phyloP scores from a whole-genome alignment of 2,113 vertebrate species.

The Gadus chalcogrammus region DNA sequence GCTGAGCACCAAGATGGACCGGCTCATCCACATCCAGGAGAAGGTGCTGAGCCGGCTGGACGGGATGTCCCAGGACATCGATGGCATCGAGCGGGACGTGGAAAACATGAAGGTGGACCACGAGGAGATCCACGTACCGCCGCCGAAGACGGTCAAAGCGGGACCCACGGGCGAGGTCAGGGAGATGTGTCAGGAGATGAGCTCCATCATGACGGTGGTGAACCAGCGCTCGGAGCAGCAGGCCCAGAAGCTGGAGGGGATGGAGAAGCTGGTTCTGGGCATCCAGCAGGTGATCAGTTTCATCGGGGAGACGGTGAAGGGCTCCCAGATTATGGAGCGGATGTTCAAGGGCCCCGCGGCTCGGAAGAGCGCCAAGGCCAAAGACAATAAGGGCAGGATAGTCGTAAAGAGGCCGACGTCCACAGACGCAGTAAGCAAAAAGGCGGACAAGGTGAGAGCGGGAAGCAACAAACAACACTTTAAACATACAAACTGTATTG shows the following conservation, averaged over 20 bases:
- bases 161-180: slow-evolving; percentile 69
- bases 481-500: background rate
- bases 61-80: slow-evolving; percentile 80
- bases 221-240: slow-evolving; percentile 81
- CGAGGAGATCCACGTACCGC: slow-evolving; percentile 63
- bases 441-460: slow-evolving; percentile 77
- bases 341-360: slow-evolving; percentile 66
- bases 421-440: slow-evolving; percentile 56
- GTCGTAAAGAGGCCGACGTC: slow-evolving; percentile 63
- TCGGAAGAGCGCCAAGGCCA: slow-evolving; percentile 57
- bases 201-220: slow-evolving; percentile 77
- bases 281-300: slow-evolving; percentile 83
- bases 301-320: slow-evolving; percentile 81
- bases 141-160: slow-evolving; percentile 45
- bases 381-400: slow-evolving; percentile 65
- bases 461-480: background rate
- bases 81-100: slow-evolving; percentile 74
- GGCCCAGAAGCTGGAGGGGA: slow-evolving; percentile 80
- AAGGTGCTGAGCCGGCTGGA: slow-evolving; percentile 81
- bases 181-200: slow-evolving; percentile 79
- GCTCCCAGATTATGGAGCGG: slow-evolving; percentile 72
- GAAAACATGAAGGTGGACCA: slow-evolving; percentile 76
- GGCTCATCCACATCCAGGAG: slow-evolving; percentile 79
- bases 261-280: slow-evolving; percentile 80
- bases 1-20: slow-evolving; percentile 84